Evolutionary conservation across 2,113 vertebrate genomes (phyloP), one percentile per base, ranked within the genome.

Genomic region (Ctenomys sociabilis): DNA sequence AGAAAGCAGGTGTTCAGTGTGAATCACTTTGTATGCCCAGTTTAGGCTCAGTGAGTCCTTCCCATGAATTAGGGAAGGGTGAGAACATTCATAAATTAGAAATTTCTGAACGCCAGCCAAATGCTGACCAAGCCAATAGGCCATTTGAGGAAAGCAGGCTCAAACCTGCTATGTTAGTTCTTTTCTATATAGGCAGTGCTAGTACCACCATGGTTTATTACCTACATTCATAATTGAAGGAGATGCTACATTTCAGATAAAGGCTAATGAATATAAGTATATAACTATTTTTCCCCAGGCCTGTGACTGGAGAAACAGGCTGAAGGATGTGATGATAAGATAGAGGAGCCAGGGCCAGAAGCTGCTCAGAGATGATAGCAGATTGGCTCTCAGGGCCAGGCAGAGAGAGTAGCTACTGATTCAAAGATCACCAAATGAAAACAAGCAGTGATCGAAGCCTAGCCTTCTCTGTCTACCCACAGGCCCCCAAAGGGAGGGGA

Each of bases 381-480:
- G 54, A 92, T 75, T 81, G 59, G 95, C 94, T 85, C 57, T 57
- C 21, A 0, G 88, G 90, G 92, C 92, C 87, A 83, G 95, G 95
- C 81, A 72, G 59, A 73, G 73, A 49, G 70, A 54, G 86, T 94
- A 93, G 94, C 80, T 86, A 68, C 94, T 64, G 83, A 72, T 68
- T 90, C 94, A 80, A 84, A 88, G 92, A 85, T 92, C 66, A 37
- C 87, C 64, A 22, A 77, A 78, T 26, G 61, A 66, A 91, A 93
- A 73, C 92, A 73, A 83, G 94, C 68, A 82, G 92, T n/a, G 19
- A 75, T 57, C 85, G 43, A 59, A 57, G 7, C 26, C 26, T 26
- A 49, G 94, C 85, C 94, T 91, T 16, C 93, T 73, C 95, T 49
- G 57, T 66, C 92, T 94, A 86, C 95, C 93, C 84, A 1, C n/a